Conservation (phyloP, 1,140 invertebrate species). For the Papilio dardanus region DNA sequence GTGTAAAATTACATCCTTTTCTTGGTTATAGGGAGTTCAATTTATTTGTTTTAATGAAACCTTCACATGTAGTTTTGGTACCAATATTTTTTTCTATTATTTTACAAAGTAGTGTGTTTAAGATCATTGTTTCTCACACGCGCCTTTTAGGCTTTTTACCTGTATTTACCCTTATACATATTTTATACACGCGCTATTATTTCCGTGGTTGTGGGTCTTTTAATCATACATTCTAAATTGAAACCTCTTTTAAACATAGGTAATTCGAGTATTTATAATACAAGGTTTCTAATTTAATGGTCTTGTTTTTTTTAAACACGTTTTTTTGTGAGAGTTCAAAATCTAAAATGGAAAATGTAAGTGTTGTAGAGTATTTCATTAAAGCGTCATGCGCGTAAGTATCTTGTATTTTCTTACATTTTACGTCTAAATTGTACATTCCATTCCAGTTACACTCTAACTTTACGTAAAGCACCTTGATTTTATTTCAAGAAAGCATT, state of each 20-base stretch:
- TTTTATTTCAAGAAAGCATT: conserved; percentile 39
- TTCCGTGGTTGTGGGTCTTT: neutral
- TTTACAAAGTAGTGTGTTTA: too few relatives aligned
- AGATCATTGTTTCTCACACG: too few relatives aligned
- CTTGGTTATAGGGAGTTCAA: neutral
- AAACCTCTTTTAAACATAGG: neutral
- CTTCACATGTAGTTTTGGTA: too few relatives aligned
- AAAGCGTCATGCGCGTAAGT: neutral
- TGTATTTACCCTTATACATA: neutral
- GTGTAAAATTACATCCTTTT: neutral
- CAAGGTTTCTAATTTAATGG: neutral
- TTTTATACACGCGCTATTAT: neutral
- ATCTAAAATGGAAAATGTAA: too few relatives aligned
- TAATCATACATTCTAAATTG: neutral
- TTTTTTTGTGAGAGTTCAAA: too few relatives aligned
- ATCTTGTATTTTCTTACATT: neutral
- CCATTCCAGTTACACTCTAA: neutral
- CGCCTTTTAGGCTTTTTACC: neutral
- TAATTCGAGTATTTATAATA: neutral
- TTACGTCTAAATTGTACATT: conserved; percentile 7
- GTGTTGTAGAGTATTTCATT: neutral
- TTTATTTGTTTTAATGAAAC: neutral
- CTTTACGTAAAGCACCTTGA: conserved; percentile 13
- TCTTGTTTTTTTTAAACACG: neutral
- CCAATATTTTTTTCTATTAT: too few relatives aligned